These are phyloP conservation scores for Caenorhabditis sp. DNA, from an alignment of 2,888 invertebrate genomes.

Conservation along the genomic window DNA sequence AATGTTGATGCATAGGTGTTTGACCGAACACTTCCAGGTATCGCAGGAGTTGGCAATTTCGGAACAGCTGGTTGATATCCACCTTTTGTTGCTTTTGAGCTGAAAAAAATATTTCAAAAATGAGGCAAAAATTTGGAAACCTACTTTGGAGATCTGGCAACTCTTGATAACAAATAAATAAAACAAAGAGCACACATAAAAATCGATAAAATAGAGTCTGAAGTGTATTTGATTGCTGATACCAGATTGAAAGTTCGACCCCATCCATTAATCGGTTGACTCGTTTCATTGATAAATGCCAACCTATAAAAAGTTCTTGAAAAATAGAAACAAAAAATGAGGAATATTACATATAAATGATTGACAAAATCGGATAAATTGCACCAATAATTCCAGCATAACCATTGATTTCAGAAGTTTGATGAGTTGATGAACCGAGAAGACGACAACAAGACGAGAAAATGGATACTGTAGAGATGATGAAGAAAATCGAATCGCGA, in stretches of 20 bases:
- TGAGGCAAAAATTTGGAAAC: constrained; percentile 17
- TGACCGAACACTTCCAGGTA: constrained; percentile 43
- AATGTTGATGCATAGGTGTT: constrained; percentile 50
- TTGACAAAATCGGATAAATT: constrained; percentile 51
- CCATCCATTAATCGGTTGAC: constrained; percentile 46
- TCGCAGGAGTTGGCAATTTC: constrained; percentile 41
- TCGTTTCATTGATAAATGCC: constrained; percentile 47
- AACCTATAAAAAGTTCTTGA: constrained; percentile 15
- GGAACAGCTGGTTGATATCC: constrained; percentile 60
- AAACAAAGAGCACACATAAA: constrained; percentile 33
- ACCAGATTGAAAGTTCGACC: constrained; percentile 49
- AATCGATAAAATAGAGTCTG: constrained; percentile 41
- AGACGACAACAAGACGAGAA: constrained; percentile 46
- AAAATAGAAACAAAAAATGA: background rate
- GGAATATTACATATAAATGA: constrained; percentile 52
- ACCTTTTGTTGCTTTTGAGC: constrained; percentile 47
- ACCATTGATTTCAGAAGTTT: constrained; percentile 20
- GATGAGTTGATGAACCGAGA: constrained; percentile 15
- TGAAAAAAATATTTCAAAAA: constrained; percentile 16
- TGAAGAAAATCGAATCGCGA: constrained; percentile 50
- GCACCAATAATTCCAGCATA: constrained; percentile 53
- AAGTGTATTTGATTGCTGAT: constrained; percentile 48
- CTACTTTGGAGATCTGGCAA: constrained; percentile 27
- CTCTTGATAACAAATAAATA: constrained; percentile 22
- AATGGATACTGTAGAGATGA: constrained; percentile 44